Evolutionary conservation across 2,888 invertebrate genomes (phyloP).

Genomic region (Pterostichus niger): DNA sequence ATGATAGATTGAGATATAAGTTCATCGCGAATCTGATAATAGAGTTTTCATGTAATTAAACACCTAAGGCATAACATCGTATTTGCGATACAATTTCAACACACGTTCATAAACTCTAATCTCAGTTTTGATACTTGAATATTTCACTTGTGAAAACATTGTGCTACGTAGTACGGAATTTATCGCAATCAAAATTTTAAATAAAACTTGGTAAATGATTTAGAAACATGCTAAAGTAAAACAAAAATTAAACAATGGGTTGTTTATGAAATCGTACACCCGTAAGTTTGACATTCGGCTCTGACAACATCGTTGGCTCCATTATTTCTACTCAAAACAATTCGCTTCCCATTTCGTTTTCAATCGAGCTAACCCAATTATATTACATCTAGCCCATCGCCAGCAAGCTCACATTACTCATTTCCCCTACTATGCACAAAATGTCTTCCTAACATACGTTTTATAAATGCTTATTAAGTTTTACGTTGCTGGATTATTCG

Average conservation of each 20-base stretch:
- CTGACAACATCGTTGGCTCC: slow-evolving; percentile 8
- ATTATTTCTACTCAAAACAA: slow-evolving; percentile 26
- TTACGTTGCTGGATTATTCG: neutral
- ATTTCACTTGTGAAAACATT: too few relatives aligned
- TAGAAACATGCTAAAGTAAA: neutral
- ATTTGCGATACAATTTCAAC: too few relatives aligned
- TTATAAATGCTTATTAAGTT: slow-evolving; percentile 3
- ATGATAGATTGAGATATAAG: too few relatives aligned
- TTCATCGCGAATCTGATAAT: too few relatives aligned
- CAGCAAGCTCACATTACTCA: neutral
- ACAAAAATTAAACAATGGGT: neutral
- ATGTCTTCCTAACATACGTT: slow-evolving; percentile 4
- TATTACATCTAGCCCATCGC: slow-evolving; percentile 1
- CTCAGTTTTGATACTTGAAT: too few relatives aligned
- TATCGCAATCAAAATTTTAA: too few relatives aligned
- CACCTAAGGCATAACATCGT: too few relatives aligned
- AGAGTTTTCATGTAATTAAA: too few relatives aligned
- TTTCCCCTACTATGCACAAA: neutral
- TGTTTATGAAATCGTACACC: slow-evolving; percentile 8
- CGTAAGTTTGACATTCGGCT: neutral
- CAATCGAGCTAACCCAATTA: slow-evolving; percentile 1
- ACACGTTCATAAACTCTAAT: too few relatives aligned
- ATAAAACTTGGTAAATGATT: neutral
- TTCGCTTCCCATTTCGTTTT: slow-evolving; percentile 10
- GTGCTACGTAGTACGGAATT: too few relatives aligned